Conservation (phyloP, 2,113 vertebrate species). For the Melanerpes aurifrons region DNA sequence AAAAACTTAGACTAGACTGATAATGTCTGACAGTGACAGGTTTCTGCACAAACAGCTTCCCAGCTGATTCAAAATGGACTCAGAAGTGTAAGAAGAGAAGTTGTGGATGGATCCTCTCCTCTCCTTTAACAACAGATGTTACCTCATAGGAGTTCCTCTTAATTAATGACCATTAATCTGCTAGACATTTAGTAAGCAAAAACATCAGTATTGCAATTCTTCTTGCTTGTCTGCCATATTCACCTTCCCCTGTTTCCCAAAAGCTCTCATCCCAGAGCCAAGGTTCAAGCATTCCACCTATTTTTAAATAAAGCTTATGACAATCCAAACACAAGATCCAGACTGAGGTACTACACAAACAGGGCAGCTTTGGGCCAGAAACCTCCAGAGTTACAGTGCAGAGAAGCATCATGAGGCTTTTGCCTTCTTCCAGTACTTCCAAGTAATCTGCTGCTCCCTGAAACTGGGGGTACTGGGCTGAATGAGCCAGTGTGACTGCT, state of each 20-base stretch:
- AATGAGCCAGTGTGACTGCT: not conserved
- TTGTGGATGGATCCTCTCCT: not conserved
- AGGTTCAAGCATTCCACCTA: not conserved
- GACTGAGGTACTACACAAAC: not conserved
- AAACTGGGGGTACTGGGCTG: fast-evolving
- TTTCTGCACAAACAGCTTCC: not conserved
- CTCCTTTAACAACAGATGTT: not conserved
- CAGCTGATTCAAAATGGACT: not conserved
- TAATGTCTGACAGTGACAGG: not conserved
- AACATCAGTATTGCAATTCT: not conserved
- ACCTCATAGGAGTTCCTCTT: not conserved
- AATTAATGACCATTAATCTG: not conserved
- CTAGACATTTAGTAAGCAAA: not conserved
- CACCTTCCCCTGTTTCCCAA: not conserved
- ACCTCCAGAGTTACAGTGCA: not conserved
- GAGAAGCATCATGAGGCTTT: not conserved
- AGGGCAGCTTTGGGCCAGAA: not conserved
- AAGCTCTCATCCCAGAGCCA: not conserved
- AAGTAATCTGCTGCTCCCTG: not conserved
- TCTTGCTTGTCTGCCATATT: not conserved
- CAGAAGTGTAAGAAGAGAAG: not conserved
- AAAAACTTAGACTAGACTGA: not conserved
- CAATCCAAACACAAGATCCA: not conserved
- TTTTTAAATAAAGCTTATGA: not conserved
- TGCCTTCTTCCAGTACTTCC: not conserved